Evolutionary conservation across 2,888 invertebrate genomes (phyloP).

Genomic region (Tipula helvola): DNA sequence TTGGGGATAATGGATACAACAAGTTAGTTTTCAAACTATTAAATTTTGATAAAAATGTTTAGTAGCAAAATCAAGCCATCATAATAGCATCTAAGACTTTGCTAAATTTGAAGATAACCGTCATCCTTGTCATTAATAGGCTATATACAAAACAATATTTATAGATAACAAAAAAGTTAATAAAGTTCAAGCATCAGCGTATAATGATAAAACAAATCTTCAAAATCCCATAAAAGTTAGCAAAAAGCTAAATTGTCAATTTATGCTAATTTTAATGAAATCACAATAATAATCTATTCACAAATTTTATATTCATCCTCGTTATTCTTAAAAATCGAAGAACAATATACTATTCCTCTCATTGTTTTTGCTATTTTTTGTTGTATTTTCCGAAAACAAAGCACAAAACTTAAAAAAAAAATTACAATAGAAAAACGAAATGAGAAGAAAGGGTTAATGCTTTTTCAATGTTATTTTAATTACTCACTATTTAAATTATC

Average conservation of each 20-base stretch:
- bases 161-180: background rate
- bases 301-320: background rate
- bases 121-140: background rate
- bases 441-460: background rate
- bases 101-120: background rate
- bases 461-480: background rate
- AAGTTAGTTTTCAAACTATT: too few species aligned
- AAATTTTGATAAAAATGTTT: too few species aligned
- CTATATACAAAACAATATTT: background rate
- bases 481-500: conserved; percentile 4
- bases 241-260: background rate
- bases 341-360: background rate
- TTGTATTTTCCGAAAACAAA: background rate
- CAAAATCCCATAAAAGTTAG: background rate
- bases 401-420: background rate
- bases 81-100: too few species aligned
- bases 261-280: background rate
- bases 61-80: too few species aligned
- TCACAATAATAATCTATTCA: background rate
- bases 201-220: background rate
- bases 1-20: too few species aligned
- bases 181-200: background rate
- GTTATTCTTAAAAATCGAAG: background rate
- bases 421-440: background rate
- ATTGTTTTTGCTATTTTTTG: background rate